Base-by-base conservation (phyloP, 2,888 invertebrate species). In the Girardia tigrina region DNA sequence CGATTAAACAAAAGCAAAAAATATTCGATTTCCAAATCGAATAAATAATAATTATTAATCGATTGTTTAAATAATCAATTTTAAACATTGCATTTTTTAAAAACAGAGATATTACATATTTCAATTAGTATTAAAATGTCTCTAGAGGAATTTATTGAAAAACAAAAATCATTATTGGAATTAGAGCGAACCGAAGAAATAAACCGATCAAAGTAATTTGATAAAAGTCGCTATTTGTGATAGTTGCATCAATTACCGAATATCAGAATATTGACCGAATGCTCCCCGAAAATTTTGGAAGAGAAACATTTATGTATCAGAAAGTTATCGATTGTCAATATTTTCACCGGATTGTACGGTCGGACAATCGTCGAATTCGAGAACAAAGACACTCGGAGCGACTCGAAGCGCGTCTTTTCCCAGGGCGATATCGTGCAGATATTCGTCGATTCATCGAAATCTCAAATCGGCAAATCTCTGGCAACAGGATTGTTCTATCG, bases 161-260 rank as follows among this genome's bases (percentile, higher is more conserved):
- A 72, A 8, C 73, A 72, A 6, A 29, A 20, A 36, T n/a, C 12
- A 8, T 36, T 72, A 20, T 29, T 72, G 12, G 73, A 72, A n/a
- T 72, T 72, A n/a, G 73, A 72, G 29, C 28, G 73, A 72, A 72
- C 28, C 26, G 73, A 72, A 72, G 73, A 72, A 29, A 29, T 72
- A 6, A 36, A 72, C 16, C 6, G 29, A 27, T 72, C 73, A 56
- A 72, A 72, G 73, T 72, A 42, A 70, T 23, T 12, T 26, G 23
- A 12, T 6, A n/a, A n/a, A n/a, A n/a, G n/a, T n/a, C n/a, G n/a
- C n/a, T n/a, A n/a, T n/a, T n/a, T n/a, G n/a, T n/a, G n/a, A n/a
- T n/a, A n/a, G n/a, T n/a, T n/a, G n/a, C n/a, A n/a, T n/a, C n/a
- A n/a, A n/a, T n/a, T n/a, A n/a, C n/a, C n/a, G n/a, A n/a, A n/a